A percentile compares a stretch with the other conserved stretches of the same genome.
Evolutionary conservation across 2,797 vertebrate species (phyloP).

Genomic region (Lophotriccus pileatus): DNA sequence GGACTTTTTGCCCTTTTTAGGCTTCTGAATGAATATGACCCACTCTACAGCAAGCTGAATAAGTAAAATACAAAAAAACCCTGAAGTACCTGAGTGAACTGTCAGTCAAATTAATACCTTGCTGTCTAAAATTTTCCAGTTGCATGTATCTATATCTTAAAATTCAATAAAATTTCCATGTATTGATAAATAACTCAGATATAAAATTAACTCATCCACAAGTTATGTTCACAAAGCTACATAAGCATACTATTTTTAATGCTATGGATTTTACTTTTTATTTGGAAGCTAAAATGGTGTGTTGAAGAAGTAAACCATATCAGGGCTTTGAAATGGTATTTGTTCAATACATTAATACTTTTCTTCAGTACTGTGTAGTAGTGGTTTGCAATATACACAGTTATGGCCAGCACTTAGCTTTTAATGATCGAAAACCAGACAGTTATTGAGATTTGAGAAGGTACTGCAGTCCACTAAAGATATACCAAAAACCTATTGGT

Average conservation of each 20-base stretch:
- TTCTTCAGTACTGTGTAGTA: not conserved
- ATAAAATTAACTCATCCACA: not conserved
- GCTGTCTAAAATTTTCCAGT: not conserved
- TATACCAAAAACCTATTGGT: not conserved
- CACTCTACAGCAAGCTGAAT: not conserved
- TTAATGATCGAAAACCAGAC: not conserved
- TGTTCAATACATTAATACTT: not conserved
- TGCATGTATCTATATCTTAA: not conserved
- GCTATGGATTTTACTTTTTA: not conserved
- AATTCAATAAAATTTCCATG: not conserved
- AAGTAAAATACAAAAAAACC: not conserved
- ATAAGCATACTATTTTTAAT: not conserved
- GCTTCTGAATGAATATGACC: not conserved
- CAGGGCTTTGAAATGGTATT: not conserved
- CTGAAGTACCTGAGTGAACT: not conserved
- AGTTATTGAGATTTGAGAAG: not conserved
- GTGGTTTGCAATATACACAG: not conserved
- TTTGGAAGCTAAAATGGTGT: not conserved
- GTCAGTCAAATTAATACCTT: not conserved
- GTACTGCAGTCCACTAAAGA: not conserved
- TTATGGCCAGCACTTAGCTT: not conserved
- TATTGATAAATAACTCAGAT: not conserved
- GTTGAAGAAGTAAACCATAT: not conserved
- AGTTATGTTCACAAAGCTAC: not conserved
- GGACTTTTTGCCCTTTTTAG: not conserved